These are phyloP conservation scores for Dromococcyx pavoninus DNA, from an alignment of 2,797 vertebrate species.

Conservation along the genomic window DNA sequence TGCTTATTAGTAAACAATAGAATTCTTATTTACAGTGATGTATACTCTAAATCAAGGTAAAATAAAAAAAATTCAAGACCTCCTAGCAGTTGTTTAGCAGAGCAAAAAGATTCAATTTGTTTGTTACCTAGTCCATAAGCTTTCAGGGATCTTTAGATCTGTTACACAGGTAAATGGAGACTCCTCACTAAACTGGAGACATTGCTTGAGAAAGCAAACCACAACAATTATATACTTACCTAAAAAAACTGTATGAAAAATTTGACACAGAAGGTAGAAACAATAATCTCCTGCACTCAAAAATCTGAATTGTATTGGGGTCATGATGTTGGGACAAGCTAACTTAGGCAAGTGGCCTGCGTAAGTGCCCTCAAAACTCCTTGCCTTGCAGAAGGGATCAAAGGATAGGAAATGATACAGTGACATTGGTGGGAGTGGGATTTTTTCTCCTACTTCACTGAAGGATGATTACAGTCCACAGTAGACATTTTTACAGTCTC, in stretches of 20 bases:
- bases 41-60: background rate
- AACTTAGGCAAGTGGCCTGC: accelerated
- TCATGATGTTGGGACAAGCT: background rate
- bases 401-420: background rate
- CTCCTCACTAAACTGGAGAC: background rate
- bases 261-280: background rate
- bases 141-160: background rate
- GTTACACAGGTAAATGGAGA: background rate
- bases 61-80: background rate
- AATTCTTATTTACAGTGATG: background rate
- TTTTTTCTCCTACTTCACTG: background rate
- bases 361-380: background rate
- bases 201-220: background rate
- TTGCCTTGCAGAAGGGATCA: accelerated
- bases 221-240: background rate
- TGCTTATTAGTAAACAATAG: background rate
- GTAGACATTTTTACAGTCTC: background rate
- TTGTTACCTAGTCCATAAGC: background rate
- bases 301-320: background rate
- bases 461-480: background rate
- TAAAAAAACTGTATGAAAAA: background rate
- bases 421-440: background rate
- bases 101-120: background rate
- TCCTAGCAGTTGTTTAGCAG: background rate
- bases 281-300: background rate